Evolutionary conservation across 2,888 invertebrate species (phyloP), one percentile per base, ranked within the genome.

Genomic region (Agonopterix subpropinquella): DNA sequence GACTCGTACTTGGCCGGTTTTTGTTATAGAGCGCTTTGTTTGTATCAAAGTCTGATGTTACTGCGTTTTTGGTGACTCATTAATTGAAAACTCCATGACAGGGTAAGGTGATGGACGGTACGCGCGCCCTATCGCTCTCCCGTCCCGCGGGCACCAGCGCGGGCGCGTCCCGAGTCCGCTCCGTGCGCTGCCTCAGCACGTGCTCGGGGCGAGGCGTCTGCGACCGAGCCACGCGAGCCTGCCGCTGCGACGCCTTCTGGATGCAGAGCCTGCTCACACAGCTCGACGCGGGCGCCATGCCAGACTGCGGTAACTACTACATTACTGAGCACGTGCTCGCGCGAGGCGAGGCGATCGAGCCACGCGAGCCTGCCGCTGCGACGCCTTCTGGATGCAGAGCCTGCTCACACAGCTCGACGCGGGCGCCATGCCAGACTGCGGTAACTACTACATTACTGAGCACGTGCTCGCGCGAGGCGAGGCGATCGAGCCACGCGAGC

Each of bases 301-400:
- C 92, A 8, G 96, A 96, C 81, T 96, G 96, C 76, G 95, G 96
- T 96, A 76, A 63, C 15, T 39, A 39, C 4, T 11, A 39, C 39
- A 11, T 39, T 10, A n/a, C 97, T 98, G 67, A 97, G 97, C 83
- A 91, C 95, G 77, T 98, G 98, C 83, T 97, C 97, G 41, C 94
- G 94, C 44, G 97, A 98, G 98, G 47, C 90, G 91, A 37, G 98
- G 98, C 83, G 94, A 96, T 76, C 93, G 94, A 69, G 92, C 93
- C 60, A 92, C 95, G 5, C 91, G 97, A 62, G 90, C 92, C 49
- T 98, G 98, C 70, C 90, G 95, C 64, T 98, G 98, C 80, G 96
- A 98, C 81, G 95, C 97, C n/a, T n/a, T n/a, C n/a, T n/a, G n/a
- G 98, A 98, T 98, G 96, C 94, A 96, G 81, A 95, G 96, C 73